A percentile compares a stretch with the other conserved stretches of the same genome.
These are phyloP conservation scores for Clarias macrocephalus DNA, from an alignment of 2,113 vertebrate species.

Conservation along the genomic window DNA sequence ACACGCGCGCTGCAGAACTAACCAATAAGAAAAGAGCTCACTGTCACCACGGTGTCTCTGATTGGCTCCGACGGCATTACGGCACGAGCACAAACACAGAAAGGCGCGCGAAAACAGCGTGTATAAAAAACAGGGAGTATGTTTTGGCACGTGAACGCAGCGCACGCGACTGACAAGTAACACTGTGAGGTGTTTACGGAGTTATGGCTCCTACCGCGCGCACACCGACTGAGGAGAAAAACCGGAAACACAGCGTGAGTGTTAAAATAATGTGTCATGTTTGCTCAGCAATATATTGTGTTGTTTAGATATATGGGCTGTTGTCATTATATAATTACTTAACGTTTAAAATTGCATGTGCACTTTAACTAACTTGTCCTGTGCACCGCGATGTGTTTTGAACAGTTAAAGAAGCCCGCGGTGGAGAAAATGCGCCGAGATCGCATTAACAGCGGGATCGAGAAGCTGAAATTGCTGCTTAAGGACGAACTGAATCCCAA, in stretches of 20 bases:
- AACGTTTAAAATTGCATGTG: not conserved
- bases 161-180: not conserved
- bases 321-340: not conserved
- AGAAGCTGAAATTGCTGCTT: constrained; percentile 76
- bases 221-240: constrained; percentile 49
- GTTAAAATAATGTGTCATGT: not conserved
- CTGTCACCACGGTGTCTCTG: constrained; percentile 51
- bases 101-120: not conserved
- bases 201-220: constrained; percentile 68
- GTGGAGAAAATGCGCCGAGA: constrained; percentile 82
- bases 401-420: constrained; percentile 78
- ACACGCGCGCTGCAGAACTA: constrained; percentile 52
- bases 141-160: not conserved
- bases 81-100: constrained; percentile 62
- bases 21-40: constrained; percentile 55
- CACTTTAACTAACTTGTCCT: not conserved
- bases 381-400: constrained; percentile 12
- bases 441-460: constrained; percentile 85
- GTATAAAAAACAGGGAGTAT: not conserved
- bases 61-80: constrained; percentile 77
- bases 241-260: constrained; percentile 76
- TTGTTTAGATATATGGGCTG: not conserved
- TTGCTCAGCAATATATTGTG: not conserved
- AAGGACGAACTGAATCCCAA: constrained; percentile 66
- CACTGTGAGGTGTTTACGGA: not conserved